A percentile compares a stretch with the other conserved stretches of the same genome.
These are phyloP conservation scores for Takifugu bimaculatus DNA, from an alignment of 2,113 vertebrate species.

Conservation along the genomic window DNA sequence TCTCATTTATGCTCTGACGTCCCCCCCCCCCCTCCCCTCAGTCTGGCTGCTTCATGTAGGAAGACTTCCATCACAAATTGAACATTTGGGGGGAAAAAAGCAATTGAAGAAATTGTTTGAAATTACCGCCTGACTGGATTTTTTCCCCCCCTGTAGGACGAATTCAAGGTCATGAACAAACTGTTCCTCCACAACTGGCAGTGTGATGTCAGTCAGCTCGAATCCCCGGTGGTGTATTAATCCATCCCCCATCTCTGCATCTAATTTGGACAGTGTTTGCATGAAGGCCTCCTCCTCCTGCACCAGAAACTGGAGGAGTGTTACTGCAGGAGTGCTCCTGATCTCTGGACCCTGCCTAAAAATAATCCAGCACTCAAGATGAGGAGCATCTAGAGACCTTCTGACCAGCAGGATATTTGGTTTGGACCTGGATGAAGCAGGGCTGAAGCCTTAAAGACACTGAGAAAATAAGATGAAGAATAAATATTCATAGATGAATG, in stretches of 20 bases:
- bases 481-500: too few relatives aligned
- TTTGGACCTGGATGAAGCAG: too few relatives aligned
- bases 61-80: conserved; percentile 39
- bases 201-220: conserved; percentile 43
- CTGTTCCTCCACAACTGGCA: conserved; percentile 28
- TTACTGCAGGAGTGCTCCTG: conserved; percentile 32
- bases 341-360: conserved; percentile 25
- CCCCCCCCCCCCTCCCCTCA: conserved; percentile 6
- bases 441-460: too few relatives aligned
- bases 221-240: conserved; percentile 39
- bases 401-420: conserved; percentile 1
- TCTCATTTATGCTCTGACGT: conserved; percentile 45
- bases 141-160: conserved; percentile 40
- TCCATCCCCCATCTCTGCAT: conserved; percentile 44
- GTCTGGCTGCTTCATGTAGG: conserved; percentile 5
- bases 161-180: conserved; percentile 61
- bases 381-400: conserved; percentile 7
- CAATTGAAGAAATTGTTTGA: conserved; percentile 50
- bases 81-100: conserved; percentile 34
- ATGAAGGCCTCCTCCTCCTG: conserved; percentile 33
- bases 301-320: conserved; percentile 25
- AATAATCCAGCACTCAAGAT: conserved; percentile 23
- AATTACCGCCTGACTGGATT: conserved; percentile 42
- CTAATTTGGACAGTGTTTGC: conserved; percentile 35
- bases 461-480: too few relatives aligned